Percentiles rank a stretch among this genome's conserved stretches.
phyloP scores from a whole-genome alignment of 2,888 invertebrate genomes.

The Drosophila histrio region DNA sequence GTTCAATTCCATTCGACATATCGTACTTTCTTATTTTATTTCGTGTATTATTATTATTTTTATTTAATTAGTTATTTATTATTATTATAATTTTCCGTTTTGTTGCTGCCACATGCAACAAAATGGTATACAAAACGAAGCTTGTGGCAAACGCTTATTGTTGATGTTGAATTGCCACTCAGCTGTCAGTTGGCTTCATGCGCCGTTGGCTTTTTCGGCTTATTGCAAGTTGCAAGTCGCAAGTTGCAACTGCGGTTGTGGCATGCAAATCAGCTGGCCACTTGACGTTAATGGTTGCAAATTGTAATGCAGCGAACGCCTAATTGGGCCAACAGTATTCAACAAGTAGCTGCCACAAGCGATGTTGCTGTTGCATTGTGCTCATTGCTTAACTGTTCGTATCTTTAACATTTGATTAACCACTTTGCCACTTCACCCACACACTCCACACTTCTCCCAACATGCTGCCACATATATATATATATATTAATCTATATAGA shows the following conservation, averaged over 20 bases:
- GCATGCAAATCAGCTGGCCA: slow-evolving; percentile 72
- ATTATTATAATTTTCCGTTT: slow-evolving; percentile 15
- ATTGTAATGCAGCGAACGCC: slow-evolving; percentile 70
- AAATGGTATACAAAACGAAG: slow-evolving; percentile 64
- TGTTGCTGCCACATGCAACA: slow-evolving; percentile 46
- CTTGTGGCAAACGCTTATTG: slow-evolving; percentile 35
- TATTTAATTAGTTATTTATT: slow-evolving; percentile 20
- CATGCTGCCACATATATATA: slow-evolving; percentile 21
- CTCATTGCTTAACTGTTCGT: slow-evolving; percentile 44
- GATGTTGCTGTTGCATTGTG: slow-evolving; percentile 31
- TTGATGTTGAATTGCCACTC: slow-evolving; percentile 31
- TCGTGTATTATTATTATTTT: slow-evolving; percentile 11
- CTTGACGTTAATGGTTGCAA: slow-evolving; percentile 74
- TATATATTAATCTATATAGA: slow-evolving; percentile 60
- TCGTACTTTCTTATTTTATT: slow-evolving; percentile 1
- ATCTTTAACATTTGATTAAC: slow-evolving; percentile 46
- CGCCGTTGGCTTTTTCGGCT: slow-evolving; percentile 51
- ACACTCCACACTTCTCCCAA: slow-evolving; percentile 7
- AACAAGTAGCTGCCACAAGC: slow-evolving; percentile 60
- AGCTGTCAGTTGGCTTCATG: slow-evolving; percentile 63
- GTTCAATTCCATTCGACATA: slow-evolving; percentile 12
- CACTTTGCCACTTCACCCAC: slow-evolving; percentile 21
- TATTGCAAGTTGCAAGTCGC: slow-evolving; percentile 5
- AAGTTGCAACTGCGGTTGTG: slow-evolving; percentile 5
- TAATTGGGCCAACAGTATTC: slow-evolving; percentile 58